Evolutionary conservation across 30 jellyfish, hydroid and myxozoan species (phyloP), one percentile per base, ranked within the genome.

Genomic region (Sanderia malayensis): DNA sequence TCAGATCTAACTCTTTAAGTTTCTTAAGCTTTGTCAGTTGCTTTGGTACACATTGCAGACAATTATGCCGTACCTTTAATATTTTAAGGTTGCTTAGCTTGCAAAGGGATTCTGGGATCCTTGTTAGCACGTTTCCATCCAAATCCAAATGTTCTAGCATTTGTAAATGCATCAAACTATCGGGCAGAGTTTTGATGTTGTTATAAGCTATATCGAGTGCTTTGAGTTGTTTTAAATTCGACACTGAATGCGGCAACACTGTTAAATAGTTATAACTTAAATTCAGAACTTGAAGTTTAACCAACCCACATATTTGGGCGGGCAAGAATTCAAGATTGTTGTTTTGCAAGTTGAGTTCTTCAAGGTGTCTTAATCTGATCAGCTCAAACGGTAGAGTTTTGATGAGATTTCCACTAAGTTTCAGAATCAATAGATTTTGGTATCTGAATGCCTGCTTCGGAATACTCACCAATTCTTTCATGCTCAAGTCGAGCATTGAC

Each of bases 271-370:
- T 80, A 61, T 57, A 80, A 59, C 92, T 80, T 34, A 80, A 44
- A 59, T 80, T 84, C 10, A 80, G 84, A 32, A 70, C 83, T 58
- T 69, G 79, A 32, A 80, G 61, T 11, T 70, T 68, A 1, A 60
- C 63, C 44, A 80, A 24, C 4, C 72, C 92, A 28, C 92, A 80
- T 0, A 80, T 73, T 80, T 80, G 92, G 0, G 92, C 92, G 17
- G 92, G 92, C 6, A 80, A 79, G 32, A 80, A 80, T 30, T 60
- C 80, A 1, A 80, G 79, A 8, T 80, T 41, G 80, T 80, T 80
- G 73, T 80, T 80, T 32, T 80, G 92, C 20, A 66, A 47, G 28
- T 80, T 59, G 2, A 80, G 71, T 55, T 80, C 92, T 60, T 80
- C 84, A 13, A 80, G 67, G 17, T 80, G 46, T 20, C 80, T 67